Evolutionary conservation across 2,888 invertebrate species (phyloP).

Genomic region (Apodemia zela): DNA sequence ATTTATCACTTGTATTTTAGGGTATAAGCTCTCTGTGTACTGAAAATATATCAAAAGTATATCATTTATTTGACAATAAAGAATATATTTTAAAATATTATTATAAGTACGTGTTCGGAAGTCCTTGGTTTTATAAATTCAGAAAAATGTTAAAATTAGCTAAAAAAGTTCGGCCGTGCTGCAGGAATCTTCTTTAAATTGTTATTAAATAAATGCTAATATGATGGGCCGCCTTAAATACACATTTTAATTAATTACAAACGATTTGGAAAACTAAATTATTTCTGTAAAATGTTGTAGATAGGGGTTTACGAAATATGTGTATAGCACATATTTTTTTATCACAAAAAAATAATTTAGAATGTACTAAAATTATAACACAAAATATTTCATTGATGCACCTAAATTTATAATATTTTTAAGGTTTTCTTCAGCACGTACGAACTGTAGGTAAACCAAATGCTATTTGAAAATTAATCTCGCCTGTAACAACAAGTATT

Average conservation of each 20-base stretch:
- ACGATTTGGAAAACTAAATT: too few relatives aligned
- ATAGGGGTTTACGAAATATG: too few relatives aligned
- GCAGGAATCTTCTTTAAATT: not conserved
- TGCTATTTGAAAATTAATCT: not conserved
- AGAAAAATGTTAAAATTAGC: not conserved
- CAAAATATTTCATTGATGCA: too few relatives aligned
- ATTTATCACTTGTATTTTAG: not conserved
- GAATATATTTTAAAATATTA: conserved; percentile 15
- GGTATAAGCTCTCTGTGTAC: conserved; percentile 10
- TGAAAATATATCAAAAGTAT: conserved; percentile 15
- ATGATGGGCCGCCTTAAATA: too few relatives aligned
- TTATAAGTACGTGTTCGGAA: not conserved
- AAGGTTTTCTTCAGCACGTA: too few relatives aligned
- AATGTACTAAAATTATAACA: too few relatives aligned
- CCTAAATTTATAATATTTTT: too few relatives aligned
- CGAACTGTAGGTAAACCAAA: not conserved
- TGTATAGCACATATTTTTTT: too few relatives aligned
- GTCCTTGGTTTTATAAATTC: not conserved
- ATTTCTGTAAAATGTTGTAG: not conserved
- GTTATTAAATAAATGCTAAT: too few relatives aligned
- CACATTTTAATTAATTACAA: too few relatives aligned
- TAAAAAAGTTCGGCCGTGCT: not conserved
- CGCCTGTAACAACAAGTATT: not conserved
- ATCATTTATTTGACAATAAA: conserved; percentile 33
- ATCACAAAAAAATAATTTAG: too few relatives aligned